phyloP scores from a whole-genome alignment of 2,888 invertebrate species.

The Lasioglossum figueresi region DNA sequence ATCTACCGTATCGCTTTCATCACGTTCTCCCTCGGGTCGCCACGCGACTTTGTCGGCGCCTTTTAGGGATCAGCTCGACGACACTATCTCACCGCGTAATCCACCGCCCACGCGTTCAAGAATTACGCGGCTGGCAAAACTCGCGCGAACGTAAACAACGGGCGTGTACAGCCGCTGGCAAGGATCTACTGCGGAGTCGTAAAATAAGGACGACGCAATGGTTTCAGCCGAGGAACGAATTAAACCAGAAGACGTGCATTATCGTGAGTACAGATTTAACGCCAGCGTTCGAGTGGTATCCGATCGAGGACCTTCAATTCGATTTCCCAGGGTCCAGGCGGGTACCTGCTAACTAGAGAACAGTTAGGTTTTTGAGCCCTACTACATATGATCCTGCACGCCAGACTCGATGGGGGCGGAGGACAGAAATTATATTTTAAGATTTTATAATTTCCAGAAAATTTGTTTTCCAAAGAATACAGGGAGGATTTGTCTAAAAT shows the following conservation, averaged over 20 bases:
- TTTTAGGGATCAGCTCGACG: conserved; percentile 63
- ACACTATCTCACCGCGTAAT: conserved; percentile 56
- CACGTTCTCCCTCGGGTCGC: conserved; percentile 38
- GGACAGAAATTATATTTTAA: no score
- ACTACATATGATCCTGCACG: no score
- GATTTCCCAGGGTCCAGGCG: not conserved
- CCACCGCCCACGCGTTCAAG: conserved; percentile 59
- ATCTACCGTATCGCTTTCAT: conserved; percentile 53
- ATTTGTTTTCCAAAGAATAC: no score
- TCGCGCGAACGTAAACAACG: conserved; percentile 33
- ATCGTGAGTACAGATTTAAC: not conserved
- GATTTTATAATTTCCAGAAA: no score
- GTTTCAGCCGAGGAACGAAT: not conserved
- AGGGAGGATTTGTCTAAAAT: no score
- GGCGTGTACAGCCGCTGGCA: not conserved
- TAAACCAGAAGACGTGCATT: not conserved
- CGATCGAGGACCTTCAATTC: not conserved
- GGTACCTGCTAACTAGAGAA: not conserved
- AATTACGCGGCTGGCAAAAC: conserved; percentile 40
- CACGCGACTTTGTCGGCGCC: conserved; percentile 68
- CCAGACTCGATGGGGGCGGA: not conserved
- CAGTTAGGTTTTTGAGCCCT: no score
- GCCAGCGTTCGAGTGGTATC: not conserved
- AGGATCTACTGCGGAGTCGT: not conserved
- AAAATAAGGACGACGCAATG: not conserved